Base-by-base conservation (phyloP, 2,888 invertebrate species). In the Metalampra italica region DNA sequence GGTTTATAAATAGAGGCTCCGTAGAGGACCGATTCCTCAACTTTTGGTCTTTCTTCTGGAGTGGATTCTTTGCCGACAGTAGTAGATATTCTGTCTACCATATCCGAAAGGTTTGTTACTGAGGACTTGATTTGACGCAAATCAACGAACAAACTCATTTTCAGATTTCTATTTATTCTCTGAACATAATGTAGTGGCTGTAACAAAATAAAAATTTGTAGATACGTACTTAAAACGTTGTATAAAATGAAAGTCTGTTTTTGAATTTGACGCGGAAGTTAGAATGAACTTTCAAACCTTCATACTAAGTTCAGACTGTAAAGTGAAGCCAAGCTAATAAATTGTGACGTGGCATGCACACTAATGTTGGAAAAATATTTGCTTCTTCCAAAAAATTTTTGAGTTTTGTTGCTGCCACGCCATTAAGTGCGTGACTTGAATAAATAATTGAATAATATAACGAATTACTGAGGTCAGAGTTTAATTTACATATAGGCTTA, bases 91-190 rank as follows among this genome's bases (percentile, higher is more conserved):
- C 85, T 86, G 57, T 89, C 89, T 40, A 89, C 89, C 88, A 89
- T 88, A 54, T 87, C 84, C 3, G 89, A 88, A 15, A 89, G 74
- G 53, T 86, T 89, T 59, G 82, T 80, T 62, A 89, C 88, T 49
- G 89, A 89, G 51, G 88, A 78, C 63, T 86, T 88, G 57, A 89
- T 86, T 60, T 86, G 86, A 54, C 89, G 78, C 68, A 89, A 78
- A 70, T 89, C 88, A 56, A 89, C 88, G 64, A 87, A 89, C 69
- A 89, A 78, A 71, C 89, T 89, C 89, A 89, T 89, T 58, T 54
- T 79, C 37, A 14, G 29, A 15, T 30, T 30, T 39, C n/a, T 40
- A 40, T 32, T 15, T 42, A 15, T 37, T 42, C 22, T 36, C 12
- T 11, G 7, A 38, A 39, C 52, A 49, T 49, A 38, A 8, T 34